Evolutionary conservation across 2,888 invertebrate genomes (phyloP), one percentile per base, ranked within the genome.

Genomic region (Lepetodrilus schrolli): DNA sequence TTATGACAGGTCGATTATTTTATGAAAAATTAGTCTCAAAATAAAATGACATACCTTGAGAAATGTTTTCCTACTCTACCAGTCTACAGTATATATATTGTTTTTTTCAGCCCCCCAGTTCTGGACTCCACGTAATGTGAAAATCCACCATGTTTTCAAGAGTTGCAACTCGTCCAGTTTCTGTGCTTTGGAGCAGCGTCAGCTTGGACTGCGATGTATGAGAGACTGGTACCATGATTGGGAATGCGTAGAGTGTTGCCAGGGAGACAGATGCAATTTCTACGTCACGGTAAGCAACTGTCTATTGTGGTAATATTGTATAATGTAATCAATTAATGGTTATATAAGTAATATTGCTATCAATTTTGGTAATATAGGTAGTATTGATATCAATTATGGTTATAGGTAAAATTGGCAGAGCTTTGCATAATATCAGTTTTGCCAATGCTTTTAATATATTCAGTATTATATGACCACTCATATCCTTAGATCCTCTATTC

Each of bases 221-320:
- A 78, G 90, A 58, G 88, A 90, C 74, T 90, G 90, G 97, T 98
- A 97, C 87, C 95, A 96, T 88, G 98, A 98, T 91, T 98, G 98
- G 98, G 94, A 94, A 80, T 98, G 98, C 91, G 95, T 96, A 0
- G 97, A 98, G 90, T 98, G 98, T 91, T 98, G 98, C 89, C 95
- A 95, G 87, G 98, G 98, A 68, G 98, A 98, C 90, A 93, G 96
- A 72, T 98, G 98, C 91, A 98, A 98, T 91, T 98, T 96, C 90
- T 98, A 94, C 90, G 94, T 96, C 68, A 96, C 98, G 89, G 97
- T 98, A 92, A 95, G 96, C 94, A 7, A 13, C 43, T 17, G n/a
- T 2, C 4, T 17, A n/a, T n/a, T n/a, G n/a, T n/a, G n/a, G n/a
- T 10, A 38, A 38, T 8, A 38, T 38, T 8, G 8, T 8, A 38